These are phyloP conservation scores for Scaptomyza pallida DNA, from an alignment of 1,140 invertebrate species.

Conservation along the genomic window DNA sequence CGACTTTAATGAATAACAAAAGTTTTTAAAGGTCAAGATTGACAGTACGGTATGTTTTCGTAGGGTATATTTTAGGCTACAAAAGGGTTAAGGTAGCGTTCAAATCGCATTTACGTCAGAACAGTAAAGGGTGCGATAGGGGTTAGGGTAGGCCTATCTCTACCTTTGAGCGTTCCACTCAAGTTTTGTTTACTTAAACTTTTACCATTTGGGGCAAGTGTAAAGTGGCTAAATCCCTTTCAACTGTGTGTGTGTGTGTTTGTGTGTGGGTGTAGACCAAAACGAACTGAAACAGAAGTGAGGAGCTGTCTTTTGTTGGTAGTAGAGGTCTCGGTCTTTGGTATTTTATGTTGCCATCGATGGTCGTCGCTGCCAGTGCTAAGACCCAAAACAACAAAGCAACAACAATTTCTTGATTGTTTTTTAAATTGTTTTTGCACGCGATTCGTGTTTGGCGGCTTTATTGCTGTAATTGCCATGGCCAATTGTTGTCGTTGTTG, in stretches of 20 bases:
- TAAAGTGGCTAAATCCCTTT: constrained; percentile 56
- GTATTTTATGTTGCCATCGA: constrained; percentile 56
- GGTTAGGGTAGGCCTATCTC: background rate
- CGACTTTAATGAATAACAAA: too few species aligned
- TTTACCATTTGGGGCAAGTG: constrained; percentile 79
- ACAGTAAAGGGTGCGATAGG: background rate
- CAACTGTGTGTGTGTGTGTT: constrained; percentile 7
- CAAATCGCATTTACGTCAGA: too few species aligned
- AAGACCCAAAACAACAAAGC: background rate
- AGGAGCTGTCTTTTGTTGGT: constrained; percentile 17
- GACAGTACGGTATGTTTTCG: too few species aligned
- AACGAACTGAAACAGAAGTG: constrained; percentile 9
- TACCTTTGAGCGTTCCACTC: constrained; percentile 58
- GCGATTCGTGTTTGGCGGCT: constrained; percentile 81
- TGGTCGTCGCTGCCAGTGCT: constrained; percentile 27
- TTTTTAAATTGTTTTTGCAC: constrained; percentile 83
- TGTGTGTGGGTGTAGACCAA: constrained; percentile 22
- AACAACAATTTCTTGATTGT: constrained; percentile 61
- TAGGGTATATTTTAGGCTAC: background rate
- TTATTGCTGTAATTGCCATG: constrained; percentile 78
- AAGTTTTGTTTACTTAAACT: constrained; percentile 78
- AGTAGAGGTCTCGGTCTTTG: constrained; percentile 52
- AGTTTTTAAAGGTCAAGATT: too few species aligned
- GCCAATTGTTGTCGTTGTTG: constrained; percentile 45
- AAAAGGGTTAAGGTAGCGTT: background rate